Conservation (phyloP, 2,113 vertebrate genomes). For the Bujurquina vittata region DNA sequence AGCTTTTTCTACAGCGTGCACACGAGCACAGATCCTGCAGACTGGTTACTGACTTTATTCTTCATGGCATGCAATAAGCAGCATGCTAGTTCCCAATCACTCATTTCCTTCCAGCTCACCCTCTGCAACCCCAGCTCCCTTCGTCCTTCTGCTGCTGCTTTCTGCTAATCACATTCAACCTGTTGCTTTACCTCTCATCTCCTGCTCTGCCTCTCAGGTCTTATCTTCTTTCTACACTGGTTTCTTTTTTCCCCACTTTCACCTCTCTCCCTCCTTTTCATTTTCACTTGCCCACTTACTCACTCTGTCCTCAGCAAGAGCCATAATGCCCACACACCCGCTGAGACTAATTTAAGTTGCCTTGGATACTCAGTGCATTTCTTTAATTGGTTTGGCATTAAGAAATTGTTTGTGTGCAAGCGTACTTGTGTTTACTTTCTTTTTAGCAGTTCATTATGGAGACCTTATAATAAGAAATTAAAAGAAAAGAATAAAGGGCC, state of each 20-base stretch:
- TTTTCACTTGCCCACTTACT: not conserved
- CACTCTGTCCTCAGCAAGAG: constrained; percentile 15
- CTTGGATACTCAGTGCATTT: constrained; percentile 52
- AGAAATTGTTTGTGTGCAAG: not conserved
- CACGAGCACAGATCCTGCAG: constrained; percentile 17
- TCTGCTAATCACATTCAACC: constrained; percentile 57
- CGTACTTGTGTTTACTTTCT: constrained; percentile 3
- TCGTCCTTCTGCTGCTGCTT: not conserved
- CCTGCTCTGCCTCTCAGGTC: constrained; percentile 19
- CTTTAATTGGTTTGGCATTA: constrained; percentile 15
- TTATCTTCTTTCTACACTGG: constrained; percentile 20
- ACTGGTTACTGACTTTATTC: constrained; percentile 60
- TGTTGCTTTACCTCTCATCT: constrained; percentile 43
- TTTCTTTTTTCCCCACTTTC: not conserved
- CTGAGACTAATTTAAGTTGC: constrained; percentile 61
- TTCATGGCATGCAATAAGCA: constrained; percentile 68
- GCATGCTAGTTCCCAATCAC: constrained; percentile 55
- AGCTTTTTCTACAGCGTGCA: constrained; percentile 15
- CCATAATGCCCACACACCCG: constrained; percentile 43
- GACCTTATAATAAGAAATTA: not conserved
- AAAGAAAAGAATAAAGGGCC: not conserved
- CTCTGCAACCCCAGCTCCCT: constrained; percentile 22
- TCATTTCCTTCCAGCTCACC: constrained; percentile 55
- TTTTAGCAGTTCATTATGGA: not conserved
- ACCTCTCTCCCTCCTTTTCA: not conserved